Base-by-base conservation (phyloP, 2,113 vertebrate species). In the Melanocharis versteri region DNA sequence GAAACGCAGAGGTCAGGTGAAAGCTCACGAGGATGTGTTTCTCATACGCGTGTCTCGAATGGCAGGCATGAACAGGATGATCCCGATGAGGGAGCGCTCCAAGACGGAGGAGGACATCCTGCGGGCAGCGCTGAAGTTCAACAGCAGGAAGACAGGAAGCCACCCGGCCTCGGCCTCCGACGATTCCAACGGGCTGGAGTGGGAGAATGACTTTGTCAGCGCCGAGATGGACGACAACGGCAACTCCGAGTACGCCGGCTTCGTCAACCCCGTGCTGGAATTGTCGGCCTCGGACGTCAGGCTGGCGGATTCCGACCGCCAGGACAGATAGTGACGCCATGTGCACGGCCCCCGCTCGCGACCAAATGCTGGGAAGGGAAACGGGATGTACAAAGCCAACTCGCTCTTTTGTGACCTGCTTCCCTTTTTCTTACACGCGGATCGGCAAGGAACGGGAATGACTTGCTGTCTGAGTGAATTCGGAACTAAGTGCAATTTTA, bases 141-240 rank as follows among this genome's bases (percentile, higher is more conserved):
- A 97, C 22, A 69, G 93, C 88, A 98, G 90, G 95, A 98, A 91
- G 92, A 44, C 97, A 1, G 97, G 97, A 22, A 99, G 99, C 44
- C 98, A 99, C 20, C 98, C 98, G 1, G 85, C 99, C 9, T 99
- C 99, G 0, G 97, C 99, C 79, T 99, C 99, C 0, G 99, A 99
- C 11, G 99, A 99, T 45, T 99, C 99, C 61, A 99, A 98, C 1
- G 99, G 99, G 2, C 97, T 99, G 70, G 99, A 99, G 97, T 99
- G 99, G 99, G 99, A 99, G 97, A 99, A 99, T 24, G 99, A 99
- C 95, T 99, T 99, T 82, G 99, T 99, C 35, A 98, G 98, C 22
- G 98, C 98, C 1, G 98, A 98, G 57, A 90, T 98, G 76, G 99
- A 99, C 42, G 99, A 99, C 39, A 98, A 97, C 3, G 98, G 98